Conservation (phyloP, 2,113 vertebrate genomes). For the Parus major region DNA sequence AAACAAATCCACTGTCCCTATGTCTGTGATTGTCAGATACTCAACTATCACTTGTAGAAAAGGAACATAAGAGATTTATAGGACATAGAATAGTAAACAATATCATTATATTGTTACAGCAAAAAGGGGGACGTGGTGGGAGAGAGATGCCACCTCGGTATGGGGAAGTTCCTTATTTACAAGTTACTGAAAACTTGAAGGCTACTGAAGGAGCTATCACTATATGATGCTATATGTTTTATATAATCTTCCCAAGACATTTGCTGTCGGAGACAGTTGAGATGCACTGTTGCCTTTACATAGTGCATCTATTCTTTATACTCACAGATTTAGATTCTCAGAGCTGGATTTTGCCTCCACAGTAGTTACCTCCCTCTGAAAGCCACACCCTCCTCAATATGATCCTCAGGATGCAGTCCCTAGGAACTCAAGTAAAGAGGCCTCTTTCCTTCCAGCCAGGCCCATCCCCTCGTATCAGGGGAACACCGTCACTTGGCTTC, state of each 20-base stretch:
- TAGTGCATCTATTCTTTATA: background rate
- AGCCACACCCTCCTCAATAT: background rate
- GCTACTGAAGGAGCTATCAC: background rate
- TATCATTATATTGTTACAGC: background rate
- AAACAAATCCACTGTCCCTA: background rate
- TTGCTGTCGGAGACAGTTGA: background rate
- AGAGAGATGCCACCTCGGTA: background rate
- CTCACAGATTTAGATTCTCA: background rate
- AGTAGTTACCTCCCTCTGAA: background rate
- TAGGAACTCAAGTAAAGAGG: background rate
- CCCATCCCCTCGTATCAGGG: conserved; percentile 4
- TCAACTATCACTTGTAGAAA: background rate
- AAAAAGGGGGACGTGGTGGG: background rate
- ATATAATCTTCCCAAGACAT: background rate
- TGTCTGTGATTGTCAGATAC: background rate
- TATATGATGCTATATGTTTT: background rate
- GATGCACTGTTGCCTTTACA: background rate
- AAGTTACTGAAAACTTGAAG: background rate
- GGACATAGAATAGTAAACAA: background rate
- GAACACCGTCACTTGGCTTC: conserved; percentile 12
- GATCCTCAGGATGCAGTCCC: background rate
- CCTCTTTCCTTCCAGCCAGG: conserved; percentile 12
- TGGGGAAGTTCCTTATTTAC: background rate
- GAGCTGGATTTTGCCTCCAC: background rate
- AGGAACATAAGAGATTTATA: background rate